phyloP scores from a whole-genome alignment of 2,113 vertebrate genomes.

The Oostethus manadensis region DNA sequence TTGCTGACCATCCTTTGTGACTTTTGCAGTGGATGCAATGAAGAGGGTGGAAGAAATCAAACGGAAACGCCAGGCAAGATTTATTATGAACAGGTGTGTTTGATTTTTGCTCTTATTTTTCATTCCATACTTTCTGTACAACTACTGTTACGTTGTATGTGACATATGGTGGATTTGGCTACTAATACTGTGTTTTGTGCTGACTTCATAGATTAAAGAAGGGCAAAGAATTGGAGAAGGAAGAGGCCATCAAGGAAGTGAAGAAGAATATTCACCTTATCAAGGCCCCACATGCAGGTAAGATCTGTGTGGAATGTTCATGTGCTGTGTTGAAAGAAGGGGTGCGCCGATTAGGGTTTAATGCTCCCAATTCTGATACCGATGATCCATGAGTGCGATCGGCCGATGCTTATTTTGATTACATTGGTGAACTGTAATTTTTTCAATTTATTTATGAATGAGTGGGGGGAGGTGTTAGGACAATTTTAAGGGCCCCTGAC shows the following conservation, averaged over 20 bases:
- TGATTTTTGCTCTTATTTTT: background rate
- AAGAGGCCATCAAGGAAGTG: conserved; percentile 87
- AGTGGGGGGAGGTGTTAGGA: no score
- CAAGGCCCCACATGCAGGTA: conserved; percentile 88
- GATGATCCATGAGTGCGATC: no score
- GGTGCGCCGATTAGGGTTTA: no score
- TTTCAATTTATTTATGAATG: no score
- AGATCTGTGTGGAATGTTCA: conserved; percentile 1
- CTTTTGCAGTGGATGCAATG: conserved; percentile 84
- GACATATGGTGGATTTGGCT: background rate
- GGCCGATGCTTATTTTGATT: no score
- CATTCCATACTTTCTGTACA: background rate
- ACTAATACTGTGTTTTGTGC: background rate
- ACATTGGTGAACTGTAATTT: no score
- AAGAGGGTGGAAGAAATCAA: conserved; percentile 91
- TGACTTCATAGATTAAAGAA: conserved; percentile 80
- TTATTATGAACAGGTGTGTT: conserved; percentile 91
- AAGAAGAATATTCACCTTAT: conserved; percentile 96
- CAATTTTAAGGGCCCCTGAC: no score
- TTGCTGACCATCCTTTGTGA: background rate
- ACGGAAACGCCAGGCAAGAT: conserved; percentile 88
- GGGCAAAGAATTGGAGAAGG: conserved; percentile 88
- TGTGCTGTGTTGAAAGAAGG: no score
- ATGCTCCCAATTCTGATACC: no score
- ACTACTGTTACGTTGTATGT: background rate